These are phyloP conservation scores for Sarcophilus harrisii DNA, from an alignment of 2,797 vertebrate species.

Conservation along the genomic window DNA sequence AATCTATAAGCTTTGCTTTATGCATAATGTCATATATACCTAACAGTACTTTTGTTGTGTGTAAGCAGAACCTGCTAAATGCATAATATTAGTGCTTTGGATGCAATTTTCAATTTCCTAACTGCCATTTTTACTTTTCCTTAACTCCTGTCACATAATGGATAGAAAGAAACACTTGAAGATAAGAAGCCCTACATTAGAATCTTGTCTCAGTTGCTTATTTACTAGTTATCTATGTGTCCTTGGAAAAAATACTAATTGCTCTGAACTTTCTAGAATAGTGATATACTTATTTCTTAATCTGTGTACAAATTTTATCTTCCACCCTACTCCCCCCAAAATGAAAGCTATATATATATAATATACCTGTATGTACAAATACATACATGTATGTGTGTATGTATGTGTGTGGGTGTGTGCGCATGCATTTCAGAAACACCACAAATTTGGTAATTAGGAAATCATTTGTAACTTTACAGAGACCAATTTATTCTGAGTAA, in stretches of 20 bases:
- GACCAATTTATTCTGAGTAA: background rate
- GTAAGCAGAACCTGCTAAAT: background rate
- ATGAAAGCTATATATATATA: background rate
- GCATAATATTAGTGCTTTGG: background rate
- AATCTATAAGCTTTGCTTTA: background rate
- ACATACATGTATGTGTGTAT: too few species aligned
- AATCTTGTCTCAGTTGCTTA: background rate
- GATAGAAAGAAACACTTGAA: background rate
- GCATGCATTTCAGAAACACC: background rate
- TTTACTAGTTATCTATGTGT: background rate
- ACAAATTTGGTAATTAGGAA: background rate
- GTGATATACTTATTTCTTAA: background rate
- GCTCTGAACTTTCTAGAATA: background rate
- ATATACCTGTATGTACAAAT: too few species aligned
- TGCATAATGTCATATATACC: background rate
- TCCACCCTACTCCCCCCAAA: background rate
- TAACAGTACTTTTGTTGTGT: conserved; percentile 6
- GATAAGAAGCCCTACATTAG: background rate
- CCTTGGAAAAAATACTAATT: background rate
- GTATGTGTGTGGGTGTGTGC: too few species aligned
- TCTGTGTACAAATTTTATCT: background rate
- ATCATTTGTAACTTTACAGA: background rate
- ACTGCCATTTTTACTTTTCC: background rate
- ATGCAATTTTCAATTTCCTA: background rate
- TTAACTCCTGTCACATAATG: background rate